These are phyloP conservation scores for Apodemus speciosus DNA, from an alignment of 2,113 vertebrate genomes.

Conservation along the genomic window DNA sequence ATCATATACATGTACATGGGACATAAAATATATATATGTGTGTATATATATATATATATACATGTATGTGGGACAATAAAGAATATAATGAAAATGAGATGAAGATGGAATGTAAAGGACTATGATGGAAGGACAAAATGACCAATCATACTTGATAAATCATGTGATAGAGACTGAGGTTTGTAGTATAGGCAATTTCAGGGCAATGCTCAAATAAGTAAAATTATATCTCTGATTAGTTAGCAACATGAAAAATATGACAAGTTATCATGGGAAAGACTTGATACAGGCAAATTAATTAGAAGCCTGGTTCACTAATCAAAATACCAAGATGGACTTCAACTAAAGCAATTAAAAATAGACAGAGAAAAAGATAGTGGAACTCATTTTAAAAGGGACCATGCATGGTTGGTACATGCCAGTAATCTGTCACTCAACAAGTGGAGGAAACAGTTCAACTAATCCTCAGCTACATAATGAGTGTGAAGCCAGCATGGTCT, in stretches of 20 bases:
- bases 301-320: neutral
- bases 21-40: too few relatives aligned
- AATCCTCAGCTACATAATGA: neutral
- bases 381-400: neutral
- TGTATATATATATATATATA: neutral
- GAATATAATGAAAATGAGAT: neutral
- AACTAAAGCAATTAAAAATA: slow-evolving; percentile 9
- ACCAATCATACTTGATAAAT: neutral
- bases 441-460: neutral
- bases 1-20: too few relatives aligned
- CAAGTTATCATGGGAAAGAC: neutral
- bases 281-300: neutral
- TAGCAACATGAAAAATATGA: neutral
- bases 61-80: neutral
- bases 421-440: neutral
- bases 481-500: neutral
- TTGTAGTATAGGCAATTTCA: neutral
- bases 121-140: neutral
- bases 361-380: neutral
- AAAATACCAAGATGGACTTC: neutral
- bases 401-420: neutral
- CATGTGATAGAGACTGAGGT: neutral
- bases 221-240: slow-evolving; percentile 18
- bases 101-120: neutral
- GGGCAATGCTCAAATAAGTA: neutral